Evolutionary conservation across 2,797 vertebrate species (phyloP).

Genomic region (Crypturellus tataupa): DNA sequence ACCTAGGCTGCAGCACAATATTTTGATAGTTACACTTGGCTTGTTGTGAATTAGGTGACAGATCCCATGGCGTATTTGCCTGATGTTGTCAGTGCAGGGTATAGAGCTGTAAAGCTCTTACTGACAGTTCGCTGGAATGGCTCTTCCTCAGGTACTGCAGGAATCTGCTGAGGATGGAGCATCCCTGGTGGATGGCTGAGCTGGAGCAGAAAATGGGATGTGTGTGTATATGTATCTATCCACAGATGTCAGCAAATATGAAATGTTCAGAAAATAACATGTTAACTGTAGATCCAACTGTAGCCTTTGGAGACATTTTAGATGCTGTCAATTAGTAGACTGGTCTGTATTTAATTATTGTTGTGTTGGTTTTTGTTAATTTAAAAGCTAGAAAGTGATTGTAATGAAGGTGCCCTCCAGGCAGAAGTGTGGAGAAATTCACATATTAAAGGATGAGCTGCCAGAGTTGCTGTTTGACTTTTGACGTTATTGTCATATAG

Average conservation of each 20-base stretch:
- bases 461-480: conserved; percentile 44
- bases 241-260: not conserved
- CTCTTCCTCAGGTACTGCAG: not conserved
- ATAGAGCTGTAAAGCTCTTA: not conserved
- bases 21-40: not conserved
- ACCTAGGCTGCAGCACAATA: not conserved
- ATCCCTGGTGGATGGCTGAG: conserved; percentile 8
- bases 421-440: not conserved
- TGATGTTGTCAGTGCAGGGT: not conserved
- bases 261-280: not conserved
- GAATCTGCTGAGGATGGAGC: not conserved
- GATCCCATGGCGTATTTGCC: not conserved
- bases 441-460: not conserved
- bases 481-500: not conserved
- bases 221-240: rapidly evolving
- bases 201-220: conserved; percentile 3
- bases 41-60: conserved; percentile 17
- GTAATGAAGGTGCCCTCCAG: conserved; percentile 5
- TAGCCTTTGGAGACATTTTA: not conserved
- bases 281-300: not conserved
- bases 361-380: not conserved
- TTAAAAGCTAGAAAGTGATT: not conserved
- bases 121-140: not conserved
- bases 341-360: not conserved
- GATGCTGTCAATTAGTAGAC: not conserved